phyloP scores from a whole-genome alignment of 2,888 invertebrate genomes.

The Thera obeliscata region DNA sequence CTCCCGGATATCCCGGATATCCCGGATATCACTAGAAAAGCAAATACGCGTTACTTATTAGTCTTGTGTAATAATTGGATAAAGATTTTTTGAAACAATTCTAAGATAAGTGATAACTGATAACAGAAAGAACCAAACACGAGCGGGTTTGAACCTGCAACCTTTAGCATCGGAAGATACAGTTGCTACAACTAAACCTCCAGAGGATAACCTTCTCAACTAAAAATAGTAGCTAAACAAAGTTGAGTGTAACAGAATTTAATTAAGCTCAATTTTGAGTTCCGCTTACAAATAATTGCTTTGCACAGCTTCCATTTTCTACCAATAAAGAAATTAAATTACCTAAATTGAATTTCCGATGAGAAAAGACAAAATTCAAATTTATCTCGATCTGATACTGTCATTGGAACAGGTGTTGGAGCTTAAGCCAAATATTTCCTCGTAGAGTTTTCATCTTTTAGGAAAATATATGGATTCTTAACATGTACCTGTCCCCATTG shows the following conservation, averaged over 20 bases:
- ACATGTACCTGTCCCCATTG: slow-evolving; percentile 26
- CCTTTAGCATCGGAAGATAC: too few species aligned
- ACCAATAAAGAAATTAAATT: slow-evolving; percentile 7
- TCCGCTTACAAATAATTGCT: slow-evolving; percentile 4
- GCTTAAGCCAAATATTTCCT: slow-evolving; percentile 24
- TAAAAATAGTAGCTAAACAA: neutral
- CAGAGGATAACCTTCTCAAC: too few species aligned
- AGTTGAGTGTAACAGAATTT: neutral
- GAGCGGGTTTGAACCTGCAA: too few species aligned
- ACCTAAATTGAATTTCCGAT: slow-evolving; percentile 10
- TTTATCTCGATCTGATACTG: slow-evolving; percentile 24
- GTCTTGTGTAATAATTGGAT: neutral
- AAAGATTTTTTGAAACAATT: neutral
- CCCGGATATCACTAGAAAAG: slow-evolving; percentile 21
- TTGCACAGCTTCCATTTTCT: slow-evolving; percentile 4
- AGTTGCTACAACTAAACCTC: too few species aligned
- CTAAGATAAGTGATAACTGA: too few species aligned
- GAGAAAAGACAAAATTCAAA: slow-evolving; percentile 16
- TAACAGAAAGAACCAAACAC: too few species aligned
- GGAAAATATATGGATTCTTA: slow-evolving; percentile 32
- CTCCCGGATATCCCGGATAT: slow-evolving; percentile 26
- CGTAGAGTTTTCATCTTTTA: slow-evolving; percentile 25
- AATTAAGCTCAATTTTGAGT: slow-evolving; percentile 1
- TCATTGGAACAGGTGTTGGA: slow-evolving; percentile 31
- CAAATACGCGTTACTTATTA: slow-evolving; percentile 8